Base-by-base conservation (phyloP, 2,888 invertebrate species). In the Mythimna albipuncta region DNA sequence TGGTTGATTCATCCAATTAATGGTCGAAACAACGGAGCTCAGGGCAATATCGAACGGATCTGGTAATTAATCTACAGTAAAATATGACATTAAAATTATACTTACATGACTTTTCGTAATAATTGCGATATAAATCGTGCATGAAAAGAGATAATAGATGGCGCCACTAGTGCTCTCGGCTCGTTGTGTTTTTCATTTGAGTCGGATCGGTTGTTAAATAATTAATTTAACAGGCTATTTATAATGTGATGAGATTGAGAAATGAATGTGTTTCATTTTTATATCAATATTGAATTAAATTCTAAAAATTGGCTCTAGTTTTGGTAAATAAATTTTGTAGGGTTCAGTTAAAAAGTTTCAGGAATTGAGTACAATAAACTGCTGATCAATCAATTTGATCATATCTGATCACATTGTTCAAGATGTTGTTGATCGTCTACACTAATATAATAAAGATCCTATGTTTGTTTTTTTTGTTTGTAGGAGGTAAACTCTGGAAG, bases 61-160 rank as follows among this genome's bases (percentile, higher is more conserved):
- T n/a, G 63, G 59, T 72, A 81, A 79, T 85, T 78, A 77, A 76
- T 72, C 50, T 69, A 71, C 70, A 59, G 69, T 83, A 73, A 81
- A 74, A 75, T 71, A 64, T 64, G 75, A 77, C 70, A 70, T 78
- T 80, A 72, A 75, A 72, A 76, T 75, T 72, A 73, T 70, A 77
- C 54, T 83, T 58, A 68, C 74, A 71, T 58, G 58, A 52, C 64
- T 74, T 77, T 82, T 72, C 71, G 70, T 85, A 74, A 72, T 69
- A 76, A 78, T 77, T 77, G 68, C 63, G 55, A 73, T 73, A 72
- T 81, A 73, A 77, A 75, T 84, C 63, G 54, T 75, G 26, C 64
- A 44, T 76, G 57, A 69, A 47, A 67, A 58, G 21, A 68, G 69
- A 84, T 81, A 85, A 89, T 69, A 91, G 90, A 91, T 91, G 91